Base-by-base conservation (phyloP, 2,113 vertebrate genomes). In the Myrmophylax atrothorax region DNA sequence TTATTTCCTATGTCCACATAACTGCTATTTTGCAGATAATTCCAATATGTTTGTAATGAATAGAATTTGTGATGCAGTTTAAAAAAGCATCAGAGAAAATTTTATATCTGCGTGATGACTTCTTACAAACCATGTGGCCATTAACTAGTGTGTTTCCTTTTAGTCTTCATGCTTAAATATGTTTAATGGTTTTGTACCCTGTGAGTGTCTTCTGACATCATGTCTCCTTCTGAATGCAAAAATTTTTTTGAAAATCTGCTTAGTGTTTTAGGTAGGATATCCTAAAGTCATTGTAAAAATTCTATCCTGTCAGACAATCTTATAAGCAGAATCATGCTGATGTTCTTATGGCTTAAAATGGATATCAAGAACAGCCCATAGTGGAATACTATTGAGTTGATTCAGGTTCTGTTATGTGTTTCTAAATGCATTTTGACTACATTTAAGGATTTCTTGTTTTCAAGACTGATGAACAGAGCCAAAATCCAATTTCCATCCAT, bases 371-470 rank as follows among this genome's bases (percentile, higher is more conserved):
- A 8, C 8, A 78, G 9, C 5, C 59, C 47, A 80, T 46, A 72
- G 11, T 60, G n/a, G 52, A 81, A 81, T 55, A 59, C 52, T 31
- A 63, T 25, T 31, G 70, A 59, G 52, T 55, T 40, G 35, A 84
- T 89, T 70, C 35, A 60, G 58, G 33, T 56, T 92, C 31, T 67
- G 28, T 72, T 87, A n/a, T 37, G 19, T 68, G 68, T 81, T 95
- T 59, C 47, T 90, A 91, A 68, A 11, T 3, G 12, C 5, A 68
- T 66, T 70, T 76, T 78, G 68, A 82, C 76, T 81, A 70, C 33
- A 25, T 67, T 80, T 90, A 94, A 89, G 62, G 60, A 90, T 95
- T 93, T 94, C 46, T 89, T 86, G 33, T 87, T 92, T 81, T 89
- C 44, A 87, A 52, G 80, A 78, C 33, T n/a, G 52, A 95, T 87